These are phyloP conservation scores for Trididemnum clinides DNA, from an alignment of 23 tunicate genomes.

Conservation along the genomic window DNA sequence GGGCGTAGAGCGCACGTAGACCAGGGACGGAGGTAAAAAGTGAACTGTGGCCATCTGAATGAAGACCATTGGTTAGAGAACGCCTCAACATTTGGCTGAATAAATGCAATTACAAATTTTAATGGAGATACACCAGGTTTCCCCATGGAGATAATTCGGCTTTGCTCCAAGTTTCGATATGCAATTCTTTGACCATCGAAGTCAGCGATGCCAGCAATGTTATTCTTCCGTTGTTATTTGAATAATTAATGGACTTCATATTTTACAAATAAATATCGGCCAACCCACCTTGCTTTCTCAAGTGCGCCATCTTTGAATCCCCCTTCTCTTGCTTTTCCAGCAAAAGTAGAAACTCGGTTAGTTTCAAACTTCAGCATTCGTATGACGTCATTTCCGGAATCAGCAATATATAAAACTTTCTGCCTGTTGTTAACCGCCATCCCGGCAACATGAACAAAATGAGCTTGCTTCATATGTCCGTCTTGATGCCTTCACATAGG, in stretches of 20 bases:
- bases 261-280: neutral
- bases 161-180: no score
- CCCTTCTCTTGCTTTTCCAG: conserved; percentile 6
- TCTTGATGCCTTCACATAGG: conserved; percentile 21
- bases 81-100: no score
- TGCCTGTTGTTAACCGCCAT: conserved; percentile 13
- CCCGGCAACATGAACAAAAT: conserved; percentile 39
- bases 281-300: conserved; percentile 21
- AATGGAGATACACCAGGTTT: no score
- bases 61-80: no score
- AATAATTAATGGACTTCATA: neutral
- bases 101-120: no score
- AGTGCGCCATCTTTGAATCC: conserved; percentile 22
- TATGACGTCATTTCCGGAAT: conserved; percentile 44
- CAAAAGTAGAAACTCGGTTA: conserved; percentile 24
- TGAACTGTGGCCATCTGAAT: no score
- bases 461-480: conserved; percentile 31
- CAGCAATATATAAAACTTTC: conserved; percentile 26
- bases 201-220: no score
- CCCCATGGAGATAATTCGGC: no score
- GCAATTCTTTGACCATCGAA: no score
- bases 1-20: no score
- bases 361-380: conserved; percentile 9
- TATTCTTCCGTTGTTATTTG: no score
- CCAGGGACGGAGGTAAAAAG: no score